Percentiles rank a stretch among this genome's conserved stretches.
Evolutionary conservation across 2,888 invertebrate species (phyloP).

Genomic region (Scaptomyza tumidula): DNA sequence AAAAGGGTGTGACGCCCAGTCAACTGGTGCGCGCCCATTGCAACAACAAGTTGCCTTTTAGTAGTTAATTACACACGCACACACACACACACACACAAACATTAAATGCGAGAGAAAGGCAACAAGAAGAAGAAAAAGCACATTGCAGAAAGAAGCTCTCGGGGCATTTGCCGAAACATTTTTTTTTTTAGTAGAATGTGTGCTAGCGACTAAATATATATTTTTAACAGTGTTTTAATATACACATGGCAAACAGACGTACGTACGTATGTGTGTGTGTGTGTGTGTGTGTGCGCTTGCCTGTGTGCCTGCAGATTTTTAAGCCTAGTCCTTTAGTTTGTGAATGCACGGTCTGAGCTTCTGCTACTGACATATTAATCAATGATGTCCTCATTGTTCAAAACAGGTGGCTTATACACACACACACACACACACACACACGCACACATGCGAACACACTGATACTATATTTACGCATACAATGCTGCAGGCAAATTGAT

Average conservation of each 20-base stretch:
- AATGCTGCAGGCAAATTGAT: constrained; percentile 71
- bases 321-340: constrained; percentile 47
- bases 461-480: constrained; percentile 17
- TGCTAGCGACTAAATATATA: constrained; percentile 19
- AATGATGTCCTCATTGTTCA: constrained; percentile 80
- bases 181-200: constrained; percentile 47
- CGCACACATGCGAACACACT: constrained; percentile 9
- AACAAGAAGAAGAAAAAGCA: constrained; percentile 15
- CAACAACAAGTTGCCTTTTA: constrained; percentile 79
- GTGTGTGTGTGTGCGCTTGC: constrained; percentile 19
- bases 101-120: constrained; percentile 8
- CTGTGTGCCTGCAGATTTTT: constrained; percentile 42
- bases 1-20: constrained; percentile 55
- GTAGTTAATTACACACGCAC: constrained; percentile 72
- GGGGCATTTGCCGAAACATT: constrained; percentile 56
- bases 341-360: constrained; percentile 58
- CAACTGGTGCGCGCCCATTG: constrained; percentile 52
- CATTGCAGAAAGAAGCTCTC: constrained; percentile 26
- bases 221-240: constrained; percentile 30
- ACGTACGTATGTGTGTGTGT: background rate
- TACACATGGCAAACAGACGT: constrained; percentile 16
- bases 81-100: constrained; percentile 1
- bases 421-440: constrained; percentile 26
- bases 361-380: constrained; percentile 73
- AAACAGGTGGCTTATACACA: constrained; percentile 74